Evolutionary conservation across 2,888 invertebrate species (phyloP), one percentile per base, ranked within the genome.

Genomic region (Campopleginae sp.): DNA sequence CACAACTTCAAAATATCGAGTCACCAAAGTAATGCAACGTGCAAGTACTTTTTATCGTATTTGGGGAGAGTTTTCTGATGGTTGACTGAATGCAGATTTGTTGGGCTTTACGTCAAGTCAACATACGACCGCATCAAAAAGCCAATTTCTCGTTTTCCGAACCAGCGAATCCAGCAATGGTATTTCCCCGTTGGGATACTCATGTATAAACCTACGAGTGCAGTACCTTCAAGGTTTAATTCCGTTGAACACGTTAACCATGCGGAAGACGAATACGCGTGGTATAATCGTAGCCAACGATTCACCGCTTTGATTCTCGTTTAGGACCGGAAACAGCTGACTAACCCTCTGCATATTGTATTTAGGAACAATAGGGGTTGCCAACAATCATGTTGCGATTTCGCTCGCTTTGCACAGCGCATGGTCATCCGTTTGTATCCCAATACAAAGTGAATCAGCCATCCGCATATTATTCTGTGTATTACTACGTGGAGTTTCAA

Each of bases 221-320:
- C 54, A 23, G n/a, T 31, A 61, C 66, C 70, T 65, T 61, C 46
- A 76, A 51, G 80, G 75, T 51, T 48, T 38, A 38, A 76, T 51
- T 65, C 38, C 48, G 68, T 65, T 61, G 70, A 83, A 70, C 76
- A 38, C 71, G 77, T 80, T 80, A 80, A 80, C 76, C 84, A 77
- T 77, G 80, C 71, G 80, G 72, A 66, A 76, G 76, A 76, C 38
- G 76, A 19, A 38, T 84, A 68, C 72, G 48, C 74, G 66, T 42
- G 48, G 78, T 71, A 75, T 80, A 65, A 71, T 66, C 48, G 76
- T 6, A 48, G 63, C 51, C 66, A 79, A 58, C 65, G 83, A 74
- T 83, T 58, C 76, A 54, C 68, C 72, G 58, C 72, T 83, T 65
- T 27, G 48, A 23, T 76, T 66, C 51, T 74, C 79, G 74, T 66